A percentile compares a stretch with the other conserved stretches of the same genome.
These are phyloP conservation scores for Corythornis vintsioides DNA, from an alignment of 2,113 vertebrate genomes.

Conservation along the genomic window DNA sequence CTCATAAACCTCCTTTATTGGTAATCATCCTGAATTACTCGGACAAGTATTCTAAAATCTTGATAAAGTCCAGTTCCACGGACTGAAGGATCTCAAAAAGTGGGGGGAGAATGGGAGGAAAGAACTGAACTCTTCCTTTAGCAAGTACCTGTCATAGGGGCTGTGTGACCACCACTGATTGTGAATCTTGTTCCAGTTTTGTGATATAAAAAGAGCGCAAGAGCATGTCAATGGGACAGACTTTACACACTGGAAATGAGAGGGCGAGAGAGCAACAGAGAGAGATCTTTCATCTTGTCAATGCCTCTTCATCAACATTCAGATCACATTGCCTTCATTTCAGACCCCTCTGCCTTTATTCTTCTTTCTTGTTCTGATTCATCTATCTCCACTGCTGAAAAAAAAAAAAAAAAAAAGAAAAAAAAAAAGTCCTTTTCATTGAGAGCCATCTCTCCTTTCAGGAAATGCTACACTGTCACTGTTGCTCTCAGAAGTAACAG, in stretches of 20 bases:
- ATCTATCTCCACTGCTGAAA: neutral
- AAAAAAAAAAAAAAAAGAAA: constrained; percentile 25
- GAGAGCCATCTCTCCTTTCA: constrained; percentile 4
- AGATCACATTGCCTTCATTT: constrained; percentile 74
- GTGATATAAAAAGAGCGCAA: constrained; percentile 10
- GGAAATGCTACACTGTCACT: neutral
- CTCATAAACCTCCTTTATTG: neutral
- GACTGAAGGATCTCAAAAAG: neutral
- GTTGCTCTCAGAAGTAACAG: neutral
- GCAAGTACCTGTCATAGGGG: neutral
- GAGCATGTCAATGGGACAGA: constrained; percentile 71
- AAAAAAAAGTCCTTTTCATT: constrained; percentile 12
- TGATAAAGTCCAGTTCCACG: neutral
- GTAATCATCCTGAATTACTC: neutral
- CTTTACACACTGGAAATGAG: constrained; percentile 72
- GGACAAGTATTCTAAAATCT: neutral
- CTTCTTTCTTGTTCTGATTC: constrained; percentile 56
- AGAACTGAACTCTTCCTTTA: neutral
- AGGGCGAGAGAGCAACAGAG: neutral
- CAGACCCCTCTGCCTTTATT: constrained; percentile 56
- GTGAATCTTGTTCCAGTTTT: constrained; percentile 3
- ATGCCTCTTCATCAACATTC: constrained; percentile 82
- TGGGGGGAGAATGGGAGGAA: neutral
- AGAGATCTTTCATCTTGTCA: constrained; percentile 74
- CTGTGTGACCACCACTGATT: neutral